Evolutionary conservation across 2,113 vertebrate species (phyloP), one percentile per base, ranked within the genome.

Genomic region (Antechinus flavipes): DNA sequence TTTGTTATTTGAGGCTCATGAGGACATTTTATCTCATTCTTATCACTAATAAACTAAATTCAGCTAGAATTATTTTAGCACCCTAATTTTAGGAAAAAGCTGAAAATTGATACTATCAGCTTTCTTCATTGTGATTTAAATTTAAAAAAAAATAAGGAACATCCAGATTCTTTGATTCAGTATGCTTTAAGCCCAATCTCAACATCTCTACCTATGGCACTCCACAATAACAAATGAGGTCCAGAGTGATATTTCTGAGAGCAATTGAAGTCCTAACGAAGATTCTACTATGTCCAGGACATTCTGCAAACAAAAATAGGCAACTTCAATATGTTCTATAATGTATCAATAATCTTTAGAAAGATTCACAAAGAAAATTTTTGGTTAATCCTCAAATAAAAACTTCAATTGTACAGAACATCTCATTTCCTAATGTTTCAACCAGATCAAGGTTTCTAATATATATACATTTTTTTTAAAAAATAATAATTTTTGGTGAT

Each of bases 111-210:
- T 49, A 49, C 6, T 8, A 49, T 49, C 49, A 49, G 49, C 49
- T 49, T 49, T 49, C 49, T 49, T 49, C 49, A 49, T 49, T 49
- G 49, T 49, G 49, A 49, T 49, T 49, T 49, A 49, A 49, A 49
- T 49, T 3, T 5, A 49, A 49, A 49, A 49, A 49, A 49, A 49
- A 49, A 49, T 93, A 94, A 95, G 52, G 56, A 94, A 91, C 46
- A 93, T 91, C 30, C 53, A 96, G 49, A 23, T 53, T 53, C 54
- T 50, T 91, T 94, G 55, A 91, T 56, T 96, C 90, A 96, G 52
- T 68, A 46, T 54, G 58, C 76, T 84, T 54, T 76, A 68, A 68
- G 30, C 30, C 30, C 61, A 68, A 68, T 68, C 27, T 35, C 30
- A 68, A 68, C 3, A 30, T 68, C 30, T 68, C 11, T 11, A 68